Evolutionary conservation across 2,888 invertebrate genomes (phyloP), one percentile per base, ranked within the genome.

Genomic region (Lepidochitona cinerea): DNA sequence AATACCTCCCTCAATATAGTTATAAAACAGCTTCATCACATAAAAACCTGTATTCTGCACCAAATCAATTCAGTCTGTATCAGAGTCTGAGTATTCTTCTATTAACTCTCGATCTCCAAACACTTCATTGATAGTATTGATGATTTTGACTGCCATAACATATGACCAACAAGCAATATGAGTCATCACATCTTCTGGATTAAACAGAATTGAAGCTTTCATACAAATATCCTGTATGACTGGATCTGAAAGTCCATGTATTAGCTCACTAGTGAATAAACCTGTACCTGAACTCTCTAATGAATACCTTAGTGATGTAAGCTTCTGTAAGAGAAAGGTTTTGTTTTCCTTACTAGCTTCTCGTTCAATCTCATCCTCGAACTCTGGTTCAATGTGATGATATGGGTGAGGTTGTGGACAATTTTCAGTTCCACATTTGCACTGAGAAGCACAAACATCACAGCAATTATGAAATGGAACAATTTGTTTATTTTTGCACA

Each of bases 391-490:
- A 18, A 6, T 14, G 32, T 29, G 29, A 37, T 70, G 14, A n/a
- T 32, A 14, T 37, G 68, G 32, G 52, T 71, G 68, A 35, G 54
- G 23, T 41, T 29, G 29, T 23, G 73, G 77, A 52, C 76, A 79
- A 12, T 32, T 37, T 18, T 18, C 70, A 49, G 37, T 32, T 32
- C 52, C 49, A 71, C 79, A 77, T 12, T 74, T 37, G 70, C 79
- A 77, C 14, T n/a, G 53, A 41, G 37, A 59, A 18, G 70, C 66
- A 65, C 79, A 79, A 29, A 74, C 41, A 71, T 76, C 75, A 72
- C 79, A 77, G 35, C 77, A 77, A n/a, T 74, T 72, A 67, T 77
- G 77, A 9, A 33, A 14, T 64, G 68, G 72, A 12, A 26, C 36
- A 29, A 68, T 65, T 3, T n/a, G 14, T n/a, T 18, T 23, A 9